These are phyloP conservation scores for Phortica okadai DNA, from an alignment of 2,888 invertebrate genomes.

Conservation along the genomic window DNA sequence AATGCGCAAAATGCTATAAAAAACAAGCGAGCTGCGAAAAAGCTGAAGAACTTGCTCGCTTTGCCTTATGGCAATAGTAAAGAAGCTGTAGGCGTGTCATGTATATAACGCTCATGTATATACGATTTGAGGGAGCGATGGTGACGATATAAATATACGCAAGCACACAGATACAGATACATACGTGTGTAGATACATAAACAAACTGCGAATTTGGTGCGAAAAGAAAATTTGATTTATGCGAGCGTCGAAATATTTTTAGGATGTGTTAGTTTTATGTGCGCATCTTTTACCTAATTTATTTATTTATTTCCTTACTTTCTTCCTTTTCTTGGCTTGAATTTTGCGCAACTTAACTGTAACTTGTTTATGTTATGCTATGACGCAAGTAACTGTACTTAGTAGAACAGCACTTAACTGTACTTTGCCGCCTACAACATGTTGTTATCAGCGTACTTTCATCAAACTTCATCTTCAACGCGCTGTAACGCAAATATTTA, in stretches of 20 bases:
- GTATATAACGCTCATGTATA: neutral
- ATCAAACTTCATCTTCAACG: too few species aligned
- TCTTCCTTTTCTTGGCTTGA: too few species aligned
- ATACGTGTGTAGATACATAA: neutral
- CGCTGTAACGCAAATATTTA: too few species aligned
- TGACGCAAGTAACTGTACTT: too few species aligned
- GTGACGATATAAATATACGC: slow-evolving; percentile 1
- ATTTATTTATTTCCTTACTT: neutral
- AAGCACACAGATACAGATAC: neutral
- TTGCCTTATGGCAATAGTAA: neutral
- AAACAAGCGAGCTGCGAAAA: neutral
- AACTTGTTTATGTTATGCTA: too few species aligned
- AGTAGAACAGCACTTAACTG: too few species aligned
- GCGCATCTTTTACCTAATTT: neutral
- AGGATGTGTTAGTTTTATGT: slow-evolving; percentile 29
- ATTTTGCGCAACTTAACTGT: too few species aligned
- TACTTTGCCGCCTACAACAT: too few species aligned
- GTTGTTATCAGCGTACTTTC: too few species aligned
- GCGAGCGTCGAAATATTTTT: slow-evolving; percentile 34
- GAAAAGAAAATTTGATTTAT: slow-evolving; percentile 58
- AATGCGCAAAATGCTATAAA: slow-evolving; percentile 7
- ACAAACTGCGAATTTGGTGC: slow-evolving; percentile 24
- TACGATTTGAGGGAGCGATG: neutral
- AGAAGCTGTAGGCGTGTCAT: neutral
- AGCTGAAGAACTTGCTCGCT: neutral